Conservation (phyloP, 2,113 vertebrate genomes). For the Bubo scandiacus region DNA sequence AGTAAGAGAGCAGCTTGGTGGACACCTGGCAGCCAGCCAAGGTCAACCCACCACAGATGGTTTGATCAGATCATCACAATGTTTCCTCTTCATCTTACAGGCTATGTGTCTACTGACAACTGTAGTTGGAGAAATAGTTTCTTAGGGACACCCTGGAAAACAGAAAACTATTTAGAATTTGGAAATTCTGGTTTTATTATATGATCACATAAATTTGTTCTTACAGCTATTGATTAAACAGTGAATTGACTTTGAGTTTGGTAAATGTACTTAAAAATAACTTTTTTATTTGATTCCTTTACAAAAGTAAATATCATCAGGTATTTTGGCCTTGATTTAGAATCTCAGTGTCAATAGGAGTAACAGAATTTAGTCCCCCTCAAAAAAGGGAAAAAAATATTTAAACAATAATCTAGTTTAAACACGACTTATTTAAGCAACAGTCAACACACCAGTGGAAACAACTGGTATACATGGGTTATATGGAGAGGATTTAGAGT, state of each 20-base stretch:
- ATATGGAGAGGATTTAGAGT: neutral
- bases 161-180: neutral
- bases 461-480: neutral
- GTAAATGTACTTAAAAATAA: neutral
- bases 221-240: neutral
- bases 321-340: neutral
- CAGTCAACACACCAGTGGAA: neutral
- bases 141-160: neutral
- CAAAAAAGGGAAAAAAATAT: neutral
- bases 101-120: neutral
- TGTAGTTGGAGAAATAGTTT: neutral
- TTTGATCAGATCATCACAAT: neutral
- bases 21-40: too few relatives aligned
- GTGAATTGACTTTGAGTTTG: neutral
- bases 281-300: neutral
- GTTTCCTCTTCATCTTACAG: neutral
- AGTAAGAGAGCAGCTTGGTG: too few relatives aligned
- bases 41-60: neutral
- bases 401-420: neutral
- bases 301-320: neutral
- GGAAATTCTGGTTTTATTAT: neutral
- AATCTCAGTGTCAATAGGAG: neutral
- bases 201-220: neutral
- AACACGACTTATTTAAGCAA: neutral
- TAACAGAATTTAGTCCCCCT: neutral